phyloP scores from a whole-genome alignment of 2,888 invertebrate species.

The Coecobrya sp. region DNA sequence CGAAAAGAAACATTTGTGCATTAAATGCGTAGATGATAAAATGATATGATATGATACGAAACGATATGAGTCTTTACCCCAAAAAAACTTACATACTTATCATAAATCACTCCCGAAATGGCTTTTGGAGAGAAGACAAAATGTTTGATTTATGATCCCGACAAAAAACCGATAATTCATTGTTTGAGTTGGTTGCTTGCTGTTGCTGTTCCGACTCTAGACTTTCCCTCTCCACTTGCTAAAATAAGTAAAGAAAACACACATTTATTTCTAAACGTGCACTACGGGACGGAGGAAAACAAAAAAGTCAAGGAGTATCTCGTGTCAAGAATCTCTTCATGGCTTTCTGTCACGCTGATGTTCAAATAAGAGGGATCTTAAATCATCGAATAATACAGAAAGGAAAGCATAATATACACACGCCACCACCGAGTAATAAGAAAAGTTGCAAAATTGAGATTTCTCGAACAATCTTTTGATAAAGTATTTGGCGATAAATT shows the following conservation, averaged over 20 bases:
- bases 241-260: too few species aligned
- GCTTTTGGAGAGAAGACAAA: constrained; percentile 39
- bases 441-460: too few species aligned
- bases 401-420: too few species aligned
- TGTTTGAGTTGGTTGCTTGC: not conserved
- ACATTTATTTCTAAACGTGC: too few species aligned
- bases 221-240: not conserved
- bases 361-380: too few species aligned
- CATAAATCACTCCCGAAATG: constrained; percentile 64
- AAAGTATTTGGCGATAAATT: too few species aligned
- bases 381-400: too few species aligned
- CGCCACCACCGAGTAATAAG: too few species aligned
- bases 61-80: constrained; percentile 1
- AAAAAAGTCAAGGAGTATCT: not conserved
- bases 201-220: not conserved
- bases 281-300: too few species aligned
- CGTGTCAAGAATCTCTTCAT: not conserved
- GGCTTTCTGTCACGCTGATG: not conserved
- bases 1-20: not conserved
- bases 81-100: not conserved
- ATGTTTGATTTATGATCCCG: constrained; percentile 71
- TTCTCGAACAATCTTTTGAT: too few species aligned
- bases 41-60: constrained; percentile 20
- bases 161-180: constrained; percentile 68
- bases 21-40: constrained; percentile 25